phyloP scores from a whole-genome alignment of 2,113 vertebrate species.

The Scartelaos histophorus region DNA sequence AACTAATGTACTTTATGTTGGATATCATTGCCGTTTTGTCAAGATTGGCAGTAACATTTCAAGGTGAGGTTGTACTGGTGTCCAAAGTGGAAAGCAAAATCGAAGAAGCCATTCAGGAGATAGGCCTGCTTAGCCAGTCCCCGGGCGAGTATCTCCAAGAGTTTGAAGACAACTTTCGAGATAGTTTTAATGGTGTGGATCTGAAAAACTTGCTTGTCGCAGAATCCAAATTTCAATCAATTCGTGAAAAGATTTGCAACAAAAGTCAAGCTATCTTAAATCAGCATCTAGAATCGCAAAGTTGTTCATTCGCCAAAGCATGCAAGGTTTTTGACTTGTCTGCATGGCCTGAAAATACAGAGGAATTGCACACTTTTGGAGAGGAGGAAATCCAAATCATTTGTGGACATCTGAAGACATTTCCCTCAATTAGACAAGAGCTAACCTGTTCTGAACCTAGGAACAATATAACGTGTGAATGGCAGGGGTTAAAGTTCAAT shows the following conservation, averaged over 20 bases:
- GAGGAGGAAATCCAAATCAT: conserved; percentile 92
- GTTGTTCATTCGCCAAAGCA: conserved; percentile 86
- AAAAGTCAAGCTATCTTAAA: conserved; percentile 88
- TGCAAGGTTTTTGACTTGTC: conserved; percentile 90
- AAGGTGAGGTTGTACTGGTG: conserved; percentile 89
- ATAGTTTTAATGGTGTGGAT: conserved; percentile 93
- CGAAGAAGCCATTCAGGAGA: conserved; percentile 91
- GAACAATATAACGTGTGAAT: conserved; percentile 85
- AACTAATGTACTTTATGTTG: conserved; percentile 95
- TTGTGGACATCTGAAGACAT: conserved; percentile 85
- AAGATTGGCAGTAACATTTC: conserved; percentile 89
- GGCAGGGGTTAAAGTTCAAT: conserved; percentile 95
- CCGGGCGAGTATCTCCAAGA: conserved; percentile 94
- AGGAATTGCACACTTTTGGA: conserved; percentile 87
- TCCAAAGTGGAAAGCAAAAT: conserved; percentile 90
- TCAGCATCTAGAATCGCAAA: conserved; percentile 87
- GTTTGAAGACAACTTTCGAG: conserved; percentile 93
- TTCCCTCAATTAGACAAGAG: conserved; percentile 81
- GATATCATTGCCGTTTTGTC: conserved; percentile 92
- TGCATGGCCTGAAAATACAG: conserved; percentile 85
- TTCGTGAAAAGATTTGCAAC: conserved; percentile 96
- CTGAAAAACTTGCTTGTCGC: conserved; percentile 93
- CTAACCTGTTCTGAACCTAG: conserved; percentile 78
- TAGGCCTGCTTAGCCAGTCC: conserved; percentile 87
- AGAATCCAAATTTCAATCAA: conserved; percentile 95